These are phyloP conservation scores for Plumapathes pennacea DNA, from an alignment of 92 coral and sea anemone genomes.

Conservation along the genomic window DNA sequence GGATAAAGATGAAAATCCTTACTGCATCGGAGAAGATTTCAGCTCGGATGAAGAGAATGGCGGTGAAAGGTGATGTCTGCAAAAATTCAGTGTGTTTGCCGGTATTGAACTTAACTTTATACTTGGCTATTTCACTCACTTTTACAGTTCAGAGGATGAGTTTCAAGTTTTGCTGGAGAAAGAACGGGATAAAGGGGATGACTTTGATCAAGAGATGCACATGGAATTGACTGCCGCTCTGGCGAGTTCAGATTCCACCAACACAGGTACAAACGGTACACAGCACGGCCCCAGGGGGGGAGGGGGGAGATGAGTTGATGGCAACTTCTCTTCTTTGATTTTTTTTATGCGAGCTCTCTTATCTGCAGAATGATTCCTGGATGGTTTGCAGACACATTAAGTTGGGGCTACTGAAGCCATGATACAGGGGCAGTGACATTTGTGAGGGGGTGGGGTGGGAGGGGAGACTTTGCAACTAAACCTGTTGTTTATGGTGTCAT, in stretches of 20 bases:
- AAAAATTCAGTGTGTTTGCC: not conserved
- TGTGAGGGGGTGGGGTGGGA: no score
- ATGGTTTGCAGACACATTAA: no score
- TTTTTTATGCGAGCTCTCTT: not conserved
- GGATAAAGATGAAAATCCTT: slow-evolving; percentile 64
- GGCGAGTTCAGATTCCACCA: not conserved
- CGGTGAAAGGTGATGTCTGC: slow-evolving; percentile 46
- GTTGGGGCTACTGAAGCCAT: no score
- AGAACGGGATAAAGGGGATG: slow-evolving; percentile 66
- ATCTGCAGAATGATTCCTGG: not conserved
- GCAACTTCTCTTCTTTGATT: not conserved
- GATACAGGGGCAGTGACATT: no score
- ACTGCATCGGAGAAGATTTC: slow-evolving; percentile 65
- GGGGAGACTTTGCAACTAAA: no score
- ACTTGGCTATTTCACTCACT: not conserved
- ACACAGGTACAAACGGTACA: no score
- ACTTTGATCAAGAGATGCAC: slow-evolving; percentile 93
- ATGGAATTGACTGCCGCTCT: slow-evolving; percentile 66
- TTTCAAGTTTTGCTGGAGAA: slow-evolving; percentile 21
- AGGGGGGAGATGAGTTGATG: no score
- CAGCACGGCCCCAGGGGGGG: no score
- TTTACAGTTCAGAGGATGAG: slow-evolving; percentile 73
- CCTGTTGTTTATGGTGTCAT: no score
- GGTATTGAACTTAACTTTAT: not conserved
- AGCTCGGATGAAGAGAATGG: slow-evolving; percentile 74